These are phyloP conservation scores for Channa striata DNA, from an alignment of 2,797 vertebrate genomes.

Conservation along the genomic window DNA sequence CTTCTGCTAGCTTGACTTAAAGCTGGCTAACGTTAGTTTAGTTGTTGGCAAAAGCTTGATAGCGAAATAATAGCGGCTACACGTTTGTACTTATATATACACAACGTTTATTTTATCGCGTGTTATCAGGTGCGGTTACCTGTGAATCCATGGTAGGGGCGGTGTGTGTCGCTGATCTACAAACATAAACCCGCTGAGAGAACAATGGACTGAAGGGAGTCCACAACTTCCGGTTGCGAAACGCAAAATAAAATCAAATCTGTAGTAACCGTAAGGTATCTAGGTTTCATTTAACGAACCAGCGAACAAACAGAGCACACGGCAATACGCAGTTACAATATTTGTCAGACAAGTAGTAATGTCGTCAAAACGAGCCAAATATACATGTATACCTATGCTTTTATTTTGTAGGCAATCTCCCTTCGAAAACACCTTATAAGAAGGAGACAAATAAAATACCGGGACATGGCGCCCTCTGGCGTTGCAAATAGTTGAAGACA, in stretches of 20 bases:
- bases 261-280: too few relatives aligned
- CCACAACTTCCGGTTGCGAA: conserved; percentile 28
- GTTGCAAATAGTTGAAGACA: background rate
- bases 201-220: conserved; percentile 11
- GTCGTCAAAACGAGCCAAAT: too few relatives aligned
- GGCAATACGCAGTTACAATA: background rate
- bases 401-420: conserved; percentile 54
- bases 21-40: conserved; percentile 18
- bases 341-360: rapidly evolving
- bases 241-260: conserved; percentile 9
- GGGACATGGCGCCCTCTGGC: conserved; percentile 15
- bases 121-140: conserved; percentile 46
- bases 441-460: conserved; percentile 21
- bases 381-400: background rate
- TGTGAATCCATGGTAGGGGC: conserved; percentile 63
- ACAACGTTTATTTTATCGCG: background rate
- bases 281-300: background rate
- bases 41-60: background rate
- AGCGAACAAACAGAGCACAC: rapidly evolving
- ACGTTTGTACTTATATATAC: background rate
- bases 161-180: conserved; percentile 19
- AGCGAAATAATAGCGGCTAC: background rate
- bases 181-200: background rate
- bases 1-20: conserved; percentile 58
- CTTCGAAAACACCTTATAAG: conserved; percentile 4